A percentile compares a stretch with the other conserved stretches of the same genome.
Evolutionary conservation across 2,797 vertebrate genomes (phyloP).

Genomic region (Lepilemur ruficaudatus): DNA sequence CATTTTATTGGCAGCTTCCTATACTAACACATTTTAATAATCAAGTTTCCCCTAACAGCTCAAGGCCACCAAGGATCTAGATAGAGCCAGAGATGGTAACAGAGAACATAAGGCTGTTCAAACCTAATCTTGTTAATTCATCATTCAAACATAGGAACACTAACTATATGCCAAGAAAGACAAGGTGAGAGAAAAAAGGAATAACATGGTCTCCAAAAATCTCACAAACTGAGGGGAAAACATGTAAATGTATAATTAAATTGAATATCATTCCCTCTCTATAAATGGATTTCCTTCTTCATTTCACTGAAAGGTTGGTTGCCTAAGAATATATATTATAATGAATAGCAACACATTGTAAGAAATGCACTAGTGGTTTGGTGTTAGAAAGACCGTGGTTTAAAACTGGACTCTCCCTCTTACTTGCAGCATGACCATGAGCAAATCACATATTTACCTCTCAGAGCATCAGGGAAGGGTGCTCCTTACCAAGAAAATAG

Average conservation of each 20-base stretch:
- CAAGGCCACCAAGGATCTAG: neutral
- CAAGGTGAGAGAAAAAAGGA: neutral
- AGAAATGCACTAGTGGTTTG: neutral
- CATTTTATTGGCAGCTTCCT: neutral
- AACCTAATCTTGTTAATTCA: neutral
- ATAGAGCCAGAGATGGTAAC: neutral
- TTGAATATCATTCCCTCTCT: neutral
- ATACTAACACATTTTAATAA: neutral
- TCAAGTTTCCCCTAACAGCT: neutral
- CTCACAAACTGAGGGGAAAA: neutral
- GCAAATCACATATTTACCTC: neutral
- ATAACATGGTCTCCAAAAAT: neutral
- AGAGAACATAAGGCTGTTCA: neutral
- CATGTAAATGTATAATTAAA: neutral
- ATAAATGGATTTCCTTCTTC: slow-evolving; percentile 34
- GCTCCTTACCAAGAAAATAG: neutral
- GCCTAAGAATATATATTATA: neutral
- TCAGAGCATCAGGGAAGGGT: neutral
- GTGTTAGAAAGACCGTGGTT: neutral
- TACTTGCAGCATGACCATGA: neutral
- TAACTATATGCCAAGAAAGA: neutral
- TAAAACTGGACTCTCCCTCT: neutral
- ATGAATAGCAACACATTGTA: neutral
- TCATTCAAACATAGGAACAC: neutral
- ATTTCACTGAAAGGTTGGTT: neutral